Percentiles rank a stretch among this genome's conserved stretches.
Evolutionary conservation across 1,140 invertebrate species (phyloP).

Genomic region (Nephila pilipes): DNA sequence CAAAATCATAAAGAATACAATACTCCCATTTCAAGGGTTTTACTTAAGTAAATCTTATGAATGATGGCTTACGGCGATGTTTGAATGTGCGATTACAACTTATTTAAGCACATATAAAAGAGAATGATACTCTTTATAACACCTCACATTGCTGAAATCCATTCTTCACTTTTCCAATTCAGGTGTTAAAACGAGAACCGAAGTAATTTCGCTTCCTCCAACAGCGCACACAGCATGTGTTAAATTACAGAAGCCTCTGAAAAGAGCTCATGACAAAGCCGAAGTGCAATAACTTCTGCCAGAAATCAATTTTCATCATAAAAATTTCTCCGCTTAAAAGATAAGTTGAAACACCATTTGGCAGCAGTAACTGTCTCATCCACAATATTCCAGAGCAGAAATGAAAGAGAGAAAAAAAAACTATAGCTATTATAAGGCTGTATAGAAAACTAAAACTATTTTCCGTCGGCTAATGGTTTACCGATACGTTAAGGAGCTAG

Average conservation of each 20-base stretch:
- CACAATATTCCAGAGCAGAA: not conserved
- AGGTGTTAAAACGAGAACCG: not conserved
- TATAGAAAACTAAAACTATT: conserved; percentile 58
- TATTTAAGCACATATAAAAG: not conserved
- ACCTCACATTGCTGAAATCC: not conserved
- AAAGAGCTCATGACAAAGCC: conserved; percentile 8
- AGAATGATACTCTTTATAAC: not conserved
- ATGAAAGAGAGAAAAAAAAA: conserved; percentile 6
- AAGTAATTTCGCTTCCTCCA: not conserved
- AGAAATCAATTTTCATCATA: conserved; percentile 32
- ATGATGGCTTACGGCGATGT: not conserved
- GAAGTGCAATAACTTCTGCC: conserved; percentile 17
- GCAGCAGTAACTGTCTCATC: conserved; percentile 7
- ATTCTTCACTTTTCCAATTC: not conserved
- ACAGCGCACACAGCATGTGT: not conserved
- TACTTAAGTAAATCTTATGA: not conserved
- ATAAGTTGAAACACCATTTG: conserved; percentile 34
- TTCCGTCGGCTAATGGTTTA: conserved; percentile 53
- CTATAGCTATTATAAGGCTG: conserved; percentile 18
- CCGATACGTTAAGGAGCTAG: conserved; percentile 48
- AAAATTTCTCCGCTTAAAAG: conserved; percentile 24
- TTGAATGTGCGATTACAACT: not conserved
- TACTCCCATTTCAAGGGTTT: not conserved
- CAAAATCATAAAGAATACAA: not conserved
- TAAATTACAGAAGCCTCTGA: not conserved